These are phyloP conservation scores for Siniperca obscura DNA, from an alignment of 2,797 vertebrate genomes.

Conservation along the genomic window DNA sequence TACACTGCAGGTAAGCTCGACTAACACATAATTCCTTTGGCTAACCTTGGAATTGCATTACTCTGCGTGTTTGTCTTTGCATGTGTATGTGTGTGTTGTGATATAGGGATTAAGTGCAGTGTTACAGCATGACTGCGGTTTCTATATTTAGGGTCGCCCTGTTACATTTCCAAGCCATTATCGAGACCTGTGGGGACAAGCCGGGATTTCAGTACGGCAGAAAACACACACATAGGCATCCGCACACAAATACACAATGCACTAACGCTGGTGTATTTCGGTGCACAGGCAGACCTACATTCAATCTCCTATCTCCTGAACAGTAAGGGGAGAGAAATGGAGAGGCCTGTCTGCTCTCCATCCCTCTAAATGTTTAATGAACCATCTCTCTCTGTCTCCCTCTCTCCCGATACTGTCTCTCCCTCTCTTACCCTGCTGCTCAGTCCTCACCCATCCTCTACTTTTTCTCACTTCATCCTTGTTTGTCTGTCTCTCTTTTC, in stretches of 20 bases:
- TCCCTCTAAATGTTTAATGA: slow-evolving; percentile 82
- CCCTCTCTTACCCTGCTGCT: slow-evolving; percentile 21
- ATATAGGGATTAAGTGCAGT: slow-evolving; percentile 56
- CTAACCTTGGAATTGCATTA: slow-evolving; percentile 73
- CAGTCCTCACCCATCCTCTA: slow-evolving; percentile 59
- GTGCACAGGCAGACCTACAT: slow-evolving; percentile 52
- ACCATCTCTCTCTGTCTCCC: slow-evolving; percentile 57
- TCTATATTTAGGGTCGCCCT: slow-evolving; percentile 63
- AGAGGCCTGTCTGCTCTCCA: slow-evolving; percentile 74
- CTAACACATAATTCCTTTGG: slow-evolving; percentile 62
- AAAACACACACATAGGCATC: slow-evolving; percentile 18
- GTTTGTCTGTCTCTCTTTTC: slow-evolving; percentile 57
- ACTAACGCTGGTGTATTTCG: slow-evolving; percentile 33
- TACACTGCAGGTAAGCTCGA: slow-evolving; percentile 50
- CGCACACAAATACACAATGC: slow-evolving; percentile 5
- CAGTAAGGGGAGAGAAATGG: slow-evolving; percentile 66
- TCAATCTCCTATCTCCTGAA: slow-evolving; percentile 63
- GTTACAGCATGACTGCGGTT: slow-evolving; percentile 47
- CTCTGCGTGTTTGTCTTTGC: slow-evolving; percentile 57
- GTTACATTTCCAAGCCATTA: slow-evolving; percentile 70
- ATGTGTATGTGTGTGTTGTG: slow-evolving; percentile 43
- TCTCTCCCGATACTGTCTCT: slow-evolving; percentile 3
- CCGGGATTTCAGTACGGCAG: slow-evolving; percentile 45
- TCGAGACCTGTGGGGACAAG: slow-evolving; percentile 59
- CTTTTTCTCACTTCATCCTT: slow-evolving; percentile 65